phyloP scores from a whole-genome alignment of 2,888 invertebrate species.

The Sphaerophoria taeniata region DNA sequence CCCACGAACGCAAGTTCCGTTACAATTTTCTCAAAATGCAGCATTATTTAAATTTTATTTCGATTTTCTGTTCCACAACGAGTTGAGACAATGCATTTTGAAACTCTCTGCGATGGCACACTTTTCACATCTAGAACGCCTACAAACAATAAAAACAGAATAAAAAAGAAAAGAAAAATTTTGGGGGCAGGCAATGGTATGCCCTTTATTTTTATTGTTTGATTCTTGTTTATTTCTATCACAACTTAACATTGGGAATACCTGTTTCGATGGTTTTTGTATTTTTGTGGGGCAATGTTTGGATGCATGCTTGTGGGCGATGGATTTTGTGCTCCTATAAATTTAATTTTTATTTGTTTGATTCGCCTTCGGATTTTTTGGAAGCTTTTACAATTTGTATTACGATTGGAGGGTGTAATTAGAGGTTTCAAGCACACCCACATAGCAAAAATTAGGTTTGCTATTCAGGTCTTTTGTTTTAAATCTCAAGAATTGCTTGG shows the following conservation, averaged over 20 bases:
- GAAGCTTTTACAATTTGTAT: slow-evolving; percentile 5
- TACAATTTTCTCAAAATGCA: slow-evolving; percentile 54
- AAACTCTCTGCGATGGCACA: slow-evolving; percentile 52
- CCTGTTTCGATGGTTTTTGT: slow-evolving; percentile 43
- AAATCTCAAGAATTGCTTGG: no score
- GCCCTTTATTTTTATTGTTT: slow-evolving; percentile 30
- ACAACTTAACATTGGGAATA: slow-evolving; percentile 50
- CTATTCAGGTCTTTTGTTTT: neutral
- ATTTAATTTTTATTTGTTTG: slow-evolving; percentile 41
- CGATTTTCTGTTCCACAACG: neutral
- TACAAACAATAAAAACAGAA: slow-evolving; percentile 47
- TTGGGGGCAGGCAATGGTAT: slow-evolving; percentile 30
- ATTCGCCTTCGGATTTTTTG: slow-evolving; percentile 18
- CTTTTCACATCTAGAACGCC: slow-evolving; percentile 64
- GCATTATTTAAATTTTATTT: slow-evolving; percentile 53
- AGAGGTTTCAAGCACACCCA: slow-evolving; percentile 33
- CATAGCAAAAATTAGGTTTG: slow-evolving; percentile 19
- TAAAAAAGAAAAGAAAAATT: neutral
- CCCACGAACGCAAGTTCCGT: slow-evolving; percentile 51
- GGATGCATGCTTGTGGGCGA: slow-evolving; percentile 56
- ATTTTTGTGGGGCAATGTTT: neutral
- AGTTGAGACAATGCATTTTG: slow-evolving; percentile 46
- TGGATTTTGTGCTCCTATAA: slow-evolving; percentile 13
- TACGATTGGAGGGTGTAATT: slow-evolving; percentile 49
- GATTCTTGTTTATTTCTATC: slow-evolving; percentile 20